A percentile compares a stretch with the other conserved stretches of the same genome.
Evolutionary conservation across 2,113 vertebrate genomes (phyloP).

Genomic region (Lipophrys pholis): DNA sequence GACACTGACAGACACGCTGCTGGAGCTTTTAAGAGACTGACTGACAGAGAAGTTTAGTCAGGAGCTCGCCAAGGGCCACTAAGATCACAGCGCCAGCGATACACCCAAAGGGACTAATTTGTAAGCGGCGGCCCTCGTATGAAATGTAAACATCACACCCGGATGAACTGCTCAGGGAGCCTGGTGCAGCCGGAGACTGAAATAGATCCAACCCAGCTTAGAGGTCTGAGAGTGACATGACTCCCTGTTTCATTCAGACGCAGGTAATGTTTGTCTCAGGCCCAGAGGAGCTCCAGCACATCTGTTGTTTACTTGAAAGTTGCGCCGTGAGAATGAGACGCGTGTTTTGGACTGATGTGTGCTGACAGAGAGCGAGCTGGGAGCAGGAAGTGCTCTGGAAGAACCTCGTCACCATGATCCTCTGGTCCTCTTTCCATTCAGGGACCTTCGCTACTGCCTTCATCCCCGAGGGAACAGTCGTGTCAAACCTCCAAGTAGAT

Average conservation of each 20-base stretch:
- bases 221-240: not conserved
- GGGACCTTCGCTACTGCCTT: no score
- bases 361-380: not conserved
- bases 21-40: conserved; percentile 35
- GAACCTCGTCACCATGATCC: not conserved
- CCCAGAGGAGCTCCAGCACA: no score
- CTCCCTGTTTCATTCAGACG: conserved; percentile 4
- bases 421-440: not conserved
- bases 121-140: conserved; percentile 52
- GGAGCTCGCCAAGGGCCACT: conserved; percentile 33
- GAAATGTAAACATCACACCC: conserved; percentile 70
- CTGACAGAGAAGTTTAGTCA: conserved; percentile 46
- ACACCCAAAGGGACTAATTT: conserved; percentile 76
- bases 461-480: no score
- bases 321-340: not conserved
- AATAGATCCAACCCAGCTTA: conserved; percentile 62
- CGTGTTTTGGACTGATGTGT: not conserved
- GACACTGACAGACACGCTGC: conserved; percentile 23
- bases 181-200: conserved; percentile 32
- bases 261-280: not conserved
- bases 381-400: not conserved
- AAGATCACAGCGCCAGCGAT: conserved; percentile 49
- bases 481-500: no score
- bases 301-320: not conserved
- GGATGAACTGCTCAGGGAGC: conserved; percentile 22